A percentile compares a stretch with the other conserved stretches of the same genome.
Conservation (phyloP, 1,140 invertebrate species). For the Pseudomyrmex pallidus region DNA sequence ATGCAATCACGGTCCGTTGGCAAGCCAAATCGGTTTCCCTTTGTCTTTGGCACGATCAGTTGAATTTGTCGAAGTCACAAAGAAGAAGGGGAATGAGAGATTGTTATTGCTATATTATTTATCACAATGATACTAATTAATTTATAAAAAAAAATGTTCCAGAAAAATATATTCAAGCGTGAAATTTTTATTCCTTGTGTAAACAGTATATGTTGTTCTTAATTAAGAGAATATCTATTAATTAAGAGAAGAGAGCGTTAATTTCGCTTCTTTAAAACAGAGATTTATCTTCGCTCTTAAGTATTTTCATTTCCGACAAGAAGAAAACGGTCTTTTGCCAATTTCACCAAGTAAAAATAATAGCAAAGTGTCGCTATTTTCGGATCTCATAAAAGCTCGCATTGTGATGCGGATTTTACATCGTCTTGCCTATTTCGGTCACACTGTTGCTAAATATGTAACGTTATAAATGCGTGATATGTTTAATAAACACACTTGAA, state of each 20-base stretch:
- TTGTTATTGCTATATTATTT: not conserved
- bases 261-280: too few relatives aligned
- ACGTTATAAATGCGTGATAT: not conserved
- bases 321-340: not conserved
- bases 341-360: slow-evolving; percentile 49
- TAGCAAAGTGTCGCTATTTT: slow-evolving; percentile 70
- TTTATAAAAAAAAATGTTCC: not conserved
- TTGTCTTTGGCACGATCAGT: slow-evolving; percentile 66
- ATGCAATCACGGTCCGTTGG: slow-evolving; percentile 62
- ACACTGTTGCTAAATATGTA: slow-evolving; percentile 7
- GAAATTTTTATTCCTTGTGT: not conserved
- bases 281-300: too few relatives aligned
- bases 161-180: not conserved
- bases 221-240: too few relatives aligned
- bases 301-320: too few relatives aligned
- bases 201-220: too few relatives aligned
- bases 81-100: slow-evolving; percentile 43
- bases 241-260: too few relatives aligned
- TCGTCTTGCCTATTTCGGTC: slow-evolving; percentile 48
- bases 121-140: not conserved
- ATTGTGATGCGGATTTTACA: slow-evolving; percentile 67
- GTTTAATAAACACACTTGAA: slow-evolving; percentile 10
- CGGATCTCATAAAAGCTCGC: slow-evolving; percentile 38
- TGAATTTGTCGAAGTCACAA: slow-evolving; percentile 43
- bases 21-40: slow-evolving; percentile 47